Conservation (phyloP, 1,140 invertebrate genomes). For the Lepidotrigona ventralis region DNA sequence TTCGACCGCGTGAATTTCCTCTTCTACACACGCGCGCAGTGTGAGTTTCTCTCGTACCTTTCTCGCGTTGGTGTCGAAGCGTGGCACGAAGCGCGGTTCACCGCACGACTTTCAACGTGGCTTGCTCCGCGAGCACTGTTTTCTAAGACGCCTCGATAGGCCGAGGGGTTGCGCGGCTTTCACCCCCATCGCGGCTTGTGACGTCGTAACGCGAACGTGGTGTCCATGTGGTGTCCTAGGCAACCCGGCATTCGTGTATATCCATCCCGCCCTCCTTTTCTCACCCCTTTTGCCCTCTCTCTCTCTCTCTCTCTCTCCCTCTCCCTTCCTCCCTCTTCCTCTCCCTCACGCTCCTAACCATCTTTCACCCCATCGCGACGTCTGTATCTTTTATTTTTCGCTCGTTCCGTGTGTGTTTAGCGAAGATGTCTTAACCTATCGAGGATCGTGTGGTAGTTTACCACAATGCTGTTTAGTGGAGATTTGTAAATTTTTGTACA, state of each 20-base stretch:
- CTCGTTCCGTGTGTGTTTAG: neutral
- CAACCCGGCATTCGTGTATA: slow-evolving; percentile 49
- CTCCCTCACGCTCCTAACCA: too few species aligned
- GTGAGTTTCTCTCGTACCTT: slow-evolving; percentile 23
- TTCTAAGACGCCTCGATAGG: slow-evolving; percentile 37
- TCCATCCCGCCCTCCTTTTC: slow-evolving; percentile 1
- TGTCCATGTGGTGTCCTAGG: slow-evolving; percentile 63
- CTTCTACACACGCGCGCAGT: neutral
- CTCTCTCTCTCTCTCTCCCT: neutral
- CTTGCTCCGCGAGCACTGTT: slow-evolving; percentile 56
- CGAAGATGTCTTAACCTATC: neutral
- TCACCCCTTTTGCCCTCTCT: neutral
- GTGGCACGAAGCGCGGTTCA: slow-evolving; percentile 15
- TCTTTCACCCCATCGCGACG: neutral
- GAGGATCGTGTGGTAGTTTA: too few species aligned
- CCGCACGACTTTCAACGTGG: slow-evolving; percentile 47
- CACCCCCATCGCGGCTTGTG: slow-evolving; percentile 41
- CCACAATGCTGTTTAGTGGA: too few species aligned
- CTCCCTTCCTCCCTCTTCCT: neutral
- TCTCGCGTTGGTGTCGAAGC: neutral
- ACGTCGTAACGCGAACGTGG: slow-evolving; percentile 48
- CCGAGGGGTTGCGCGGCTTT: slow-evolving; percentile 48
- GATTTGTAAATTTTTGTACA: too few species aligned
- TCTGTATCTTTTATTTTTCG: neutral
- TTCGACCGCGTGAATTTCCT: too few species aligned